phyloP scores from a whole-genome alignment of 2,888 invertebrate genomes.

The Tetanocera ferruginea region DNA sequence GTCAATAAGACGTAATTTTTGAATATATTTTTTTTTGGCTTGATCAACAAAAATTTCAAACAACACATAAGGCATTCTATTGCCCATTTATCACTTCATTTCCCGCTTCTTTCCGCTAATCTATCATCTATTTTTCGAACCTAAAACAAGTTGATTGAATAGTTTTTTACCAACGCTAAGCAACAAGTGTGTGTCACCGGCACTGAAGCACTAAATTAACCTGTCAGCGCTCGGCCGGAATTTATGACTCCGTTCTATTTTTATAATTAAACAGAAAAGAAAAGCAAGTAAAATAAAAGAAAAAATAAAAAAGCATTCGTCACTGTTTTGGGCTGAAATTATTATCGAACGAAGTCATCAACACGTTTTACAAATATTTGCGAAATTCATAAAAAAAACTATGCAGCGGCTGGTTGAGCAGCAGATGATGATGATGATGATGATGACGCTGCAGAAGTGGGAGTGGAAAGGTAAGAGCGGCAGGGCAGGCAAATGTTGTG shows the following conservation, averaged over 20 bases:
- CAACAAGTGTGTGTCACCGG: no score
- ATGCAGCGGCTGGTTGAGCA: neutral
- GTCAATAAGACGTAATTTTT: no score
- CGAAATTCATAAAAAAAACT: neutral
- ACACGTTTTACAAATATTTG: conserved; percentile 35
- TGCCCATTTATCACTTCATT: no score
- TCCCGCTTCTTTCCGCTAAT: no score
- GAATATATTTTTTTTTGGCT: no score
- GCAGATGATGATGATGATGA: neutral
- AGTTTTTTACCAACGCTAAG: no score
- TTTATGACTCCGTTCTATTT: conserved; percentile 34
- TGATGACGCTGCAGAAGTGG: neutral
- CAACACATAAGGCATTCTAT: no score
- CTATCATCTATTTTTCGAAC: no score
- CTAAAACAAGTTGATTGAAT: no score
- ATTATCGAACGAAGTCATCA: conserved; percentile 20
- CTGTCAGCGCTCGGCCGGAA: conserved; percentile 13
- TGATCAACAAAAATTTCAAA: no score
- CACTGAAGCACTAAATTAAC: conserved; percentile 3
- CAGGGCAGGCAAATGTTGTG: neutral
- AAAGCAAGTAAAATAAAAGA: neutral
- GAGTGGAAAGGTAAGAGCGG: neutral
- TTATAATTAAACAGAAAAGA: conserved; percentile 11
- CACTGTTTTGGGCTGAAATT: conserved; percentile 8
- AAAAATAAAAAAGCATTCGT: neutral